A percentile compares a stretch with the other conserved stretches of the same genome.
phyloP scores from a whole-genome alignment of 2,888 invertebrate species.

The Chalcis sispes region DNA sequence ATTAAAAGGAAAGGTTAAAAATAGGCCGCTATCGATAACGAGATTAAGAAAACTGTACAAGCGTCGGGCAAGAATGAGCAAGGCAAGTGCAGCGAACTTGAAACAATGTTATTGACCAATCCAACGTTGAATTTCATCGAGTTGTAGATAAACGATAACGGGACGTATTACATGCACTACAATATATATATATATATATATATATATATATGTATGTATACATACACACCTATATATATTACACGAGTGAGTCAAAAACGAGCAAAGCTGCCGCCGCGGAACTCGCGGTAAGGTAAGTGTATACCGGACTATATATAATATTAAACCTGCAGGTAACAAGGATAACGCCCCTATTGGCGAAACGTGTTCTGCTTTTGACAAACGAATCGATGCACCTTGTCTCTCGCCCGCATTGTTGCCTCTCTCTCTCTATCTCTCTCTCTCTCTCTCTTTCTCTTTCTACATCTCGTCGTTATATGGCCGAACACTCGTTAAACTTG shows the following conservation, averaged over 20 bases:
- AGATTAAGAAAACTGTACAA: neutral
- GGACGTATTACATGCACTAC: neutral
- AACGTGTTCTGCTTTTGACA: constrained; percentile 33
- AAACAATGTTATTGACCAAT: constrained; percentile 35
- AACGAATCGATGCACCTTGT: constrained; percentile 62
- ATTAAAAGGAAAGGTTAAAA: neutral
- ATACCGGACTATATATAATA: too few species aligned
- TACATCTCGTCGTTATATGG: neutral
- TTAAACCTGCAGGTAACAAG: constrained; percentile 44
- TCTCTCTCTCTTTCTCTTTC: constrained; percentile 67
- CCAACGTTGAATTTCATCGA: constrained; percentile 29
- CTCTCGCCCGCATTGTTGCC: constrained; percentile 66
- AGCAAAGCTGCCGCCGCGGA: too few species aligned
- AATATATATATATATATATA: too few species aligned
- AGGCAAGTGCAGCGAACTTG: constrained; percentile 40
- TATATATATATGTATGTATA: too few species aligned
- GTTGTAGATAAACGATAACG: constrained; percentile 35
- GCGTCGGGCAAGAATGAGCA: neutral
- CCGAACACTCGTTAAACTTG: too few species aligned
- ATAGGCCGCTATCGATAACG: neutral
- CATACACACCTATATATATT: neutral
- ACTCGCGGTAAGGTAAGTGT: too few species aligned
- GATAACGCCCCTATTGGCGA: constrained; percentile 60
- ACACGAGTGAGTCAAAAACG: neutral
- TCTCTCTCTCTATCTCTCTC: too few species aligned